Base-by-base conservation (phyloP, 1,140 invertebrate species). In the Tetramorium parvispinum region DNA sequence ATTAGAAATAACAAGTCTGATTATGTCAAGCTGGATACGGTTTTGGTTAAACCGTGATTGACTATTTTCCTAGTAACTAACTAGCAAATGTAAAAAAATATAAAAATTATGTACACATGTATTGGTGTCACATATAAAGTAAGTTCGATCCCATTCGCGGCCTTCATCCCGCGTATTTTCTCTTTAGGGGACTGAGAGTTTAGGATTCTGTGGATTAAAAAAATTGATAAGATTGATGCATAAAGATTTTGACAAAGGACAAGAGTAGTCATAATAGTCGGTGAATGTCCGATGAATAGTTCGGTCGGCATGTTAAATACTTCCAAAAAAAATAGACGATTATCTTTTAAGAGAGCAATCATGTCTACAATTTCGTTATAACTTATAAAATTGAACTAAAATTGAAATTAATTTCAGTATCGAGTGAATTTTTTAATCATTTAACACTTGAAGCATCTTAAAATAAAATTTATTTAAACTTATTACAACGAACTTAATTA, bases 391-490 rank as follows among this genome's bases (percentile, higher is more conserved):
- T 59, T 59, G 3, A 27, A 24, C 55, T 24, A 11, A 59, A 27
- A 11, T 59, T 27, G 18, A 57, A 55, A 32, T 18, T 32, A 2
- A n/a, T 37, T n/a, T 18, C 32, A 63, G 16, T 2, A 7, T 37
- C 32, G 16, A 0, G 0, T 65, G 18, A 65, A 37, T 65, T 37
- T 37, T 65, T 65, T 18, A 65, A 65, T 37, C 8, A 65, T 1
- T 37, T 10, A 65, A 40, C 11, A 21, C 10, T 21, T 55, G 7
- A 0, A 73, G 4, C 27, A 71, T 21, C 11, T 40, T 55, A 2
- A 37, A 37, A 73, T 73, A 13, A 55, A 37, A 40, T 11, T 37
- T 73, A 73, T 55, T 73, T n/a, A 24, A 27, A 71, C 53, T 73
- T 73, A 16, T 73, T 16, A 16, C 37, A 7, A 21, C 8, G 1